These are phyloP conservation scores for Aethes cnicana DNA, from an alignment of 2,888 invertebrate species.

Conservation along the genomic window DNA sequence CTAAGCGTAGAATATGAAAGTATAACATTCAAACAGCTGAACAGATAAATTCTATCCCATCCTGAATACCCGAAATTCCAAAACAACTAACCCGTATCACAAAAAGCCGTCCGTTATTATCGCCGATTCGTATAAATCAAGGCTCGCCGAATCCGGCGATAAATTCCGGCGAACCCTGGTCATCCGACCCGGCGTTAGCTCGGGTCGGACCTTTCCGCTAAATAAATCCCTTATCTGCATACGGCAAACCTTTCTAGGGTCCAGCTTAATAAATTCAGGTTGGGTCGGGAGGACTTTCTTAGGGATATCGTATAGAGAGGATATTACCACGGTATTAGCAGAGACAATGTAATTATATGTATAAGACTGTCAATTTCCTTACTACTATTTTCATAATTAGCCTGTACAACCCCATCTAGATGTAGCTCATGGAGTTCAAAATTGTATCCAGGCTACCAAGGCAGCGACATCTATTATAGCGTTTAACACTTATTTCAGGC, in stretches of 20 bases:
- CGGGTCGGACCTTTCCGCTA: slow-evolving; percentile 82
- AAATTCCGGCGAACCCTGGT: slow-evolving; percentile 79
- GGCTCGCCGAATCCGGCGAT: slow-evolving; percentile 75
- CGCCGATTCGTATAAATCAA: slow-evolving; percentile 73
- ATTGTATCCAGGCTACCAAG: too few species aligned
- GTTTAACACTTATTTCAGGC: too few species aligned
- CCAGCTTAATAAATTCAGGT: slow-evolving; percentile 83
- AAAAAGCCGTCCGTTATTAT: slow-evolving; percentile 53
- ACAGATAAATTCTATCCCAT: slow-evolving; percentile 48
- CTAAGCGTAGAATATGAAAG: too few species aligned
- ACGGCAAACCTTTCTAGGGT: slow-evolving; percentile 82
- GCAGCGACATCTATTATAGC: too few species aligned
- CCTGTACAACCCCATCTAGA: too few species aligned
- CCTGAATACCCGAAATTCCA: slow-evolving; percentile 25
- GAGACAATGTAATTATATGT: too few species aligned
- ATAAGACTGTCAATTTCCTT: too few species aligned
- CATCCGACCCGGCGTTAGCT: slow-evolving; percentile 78
- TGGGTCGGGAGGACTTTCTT: slow-evolving; percentile 74
- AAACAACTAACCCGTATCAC: slow-evolving; percentile 45
- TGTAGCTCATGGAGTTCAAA: too few species aligned
- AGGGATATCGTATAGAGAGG: slow-evolving; percentile 54
- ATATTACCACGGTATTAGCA: too few species aligned
- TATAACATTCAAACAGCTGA: too few species aligned
- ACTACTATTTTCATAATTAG: too few species aligned
- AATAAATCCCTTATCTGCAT: slow-evolving; percentile 83